These are phyloP conservation scores for Drosophila baimaii DNA, from an alignment of 1,140 invertebrate species.

Conservation along the genomic window DNA sequence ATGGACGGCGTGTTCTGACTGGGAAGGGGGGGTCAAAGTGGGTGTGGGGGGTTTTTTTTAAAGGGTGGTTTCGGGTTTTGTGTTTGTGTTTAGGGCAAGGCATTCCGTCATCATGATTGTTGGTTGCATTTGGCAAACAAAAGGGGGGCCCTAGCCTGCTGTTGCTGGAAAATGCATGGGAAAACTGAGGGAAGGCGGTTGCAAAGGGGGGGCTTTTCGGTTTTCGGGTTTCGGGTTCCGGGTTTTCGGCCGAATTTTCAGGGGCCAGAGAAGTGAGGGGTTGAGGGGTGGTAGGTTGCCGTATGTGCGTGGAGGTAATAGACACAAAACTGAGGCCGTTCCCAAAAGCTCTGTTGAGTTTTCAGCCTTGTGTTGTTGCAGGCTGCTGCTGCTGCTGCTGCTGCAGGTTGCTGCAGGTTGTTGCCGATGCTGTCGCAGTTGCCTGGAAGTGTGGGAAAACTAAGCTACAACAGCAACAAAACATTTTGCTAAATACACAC, in stretches of 20 bases:
- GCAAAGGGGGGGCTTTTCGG: background rate
- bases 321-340: conserved; percentile 45
- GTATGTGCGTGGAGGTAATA: conserved; percentile 33
- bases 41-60: conserved; percentile 6
- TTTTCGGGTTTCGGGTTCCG: conserved; percentile 6
- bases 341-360: conserved; percentile 37
- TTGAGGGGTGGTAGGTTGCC: background rate
- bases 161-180: conserved; percentile 17
- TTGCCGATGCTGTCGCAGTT: conserved; percentile 41
- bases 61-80: conserved; percentile 4
- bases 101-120: conserved; percentile 38
- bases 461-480: conserved; percentile 66
- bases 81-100: conserved; percentile 34
- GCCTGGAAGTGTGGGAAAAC: conserved; percentile 69
- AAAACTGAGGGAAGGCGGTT: background rate
- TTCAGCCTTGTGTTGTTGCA: conserved; percentile 37
- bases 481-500: conserved; percentile 79
- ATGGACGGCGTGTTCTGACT: background rate
- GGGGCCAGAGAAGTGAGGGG: background rate
- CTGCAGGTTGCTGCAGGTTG: conserved; percentile 28
- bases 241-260: conserved; percentile 11
- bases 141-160: background rate
- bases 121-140: conserved; percentile 40
- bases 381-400: conserved; percentile 14
- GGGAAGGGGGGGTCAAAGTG: background rate